Evolutionary conservation across 2,113 vertebrate genomes (phyloP), one percentile per base, ranked within the genome.

Genomic region (Chroicocephalus ridibundus): DNA sequence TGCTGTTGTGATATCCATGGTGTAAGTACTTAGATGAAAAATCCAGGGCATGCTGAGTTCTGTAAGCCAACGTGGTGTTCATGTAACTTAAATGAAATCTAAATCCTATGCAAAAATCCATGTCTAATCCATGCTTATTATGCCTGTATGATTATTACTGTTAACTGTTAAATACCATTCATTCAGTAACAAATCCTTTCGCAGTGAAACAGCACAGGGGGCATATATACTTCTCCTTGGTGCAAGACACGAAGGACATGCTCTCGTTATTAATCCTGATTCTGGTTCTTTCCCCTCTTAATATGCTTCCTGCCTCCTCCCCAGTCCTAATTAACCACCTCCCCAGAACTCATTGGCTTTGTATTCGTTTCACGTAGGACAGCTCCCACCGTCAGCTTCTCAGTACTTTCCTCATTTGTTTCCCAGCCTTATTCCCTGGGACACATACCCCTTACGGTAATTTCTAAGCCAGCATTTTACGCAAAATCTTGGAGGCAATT

Each of bases 81-180:
- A 13, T 4, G 1, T 79, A 95, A 94, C 83, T 89, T 91, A 86
- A 97, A 89, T 75, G 74, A 95, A 76, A 94, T 95, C 74, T 57
- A 95, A 94, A 88, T 97, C 94, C 94, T 84, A 55, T 78, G 47
- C 36, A 94, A 95, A 97, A 95, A 93, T 78, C 91, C 96, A 15
- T 93, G 86, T 65, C 94, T 97, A 97, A 95, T 95, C 95, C 87
- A 80, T 49, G n/a, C 88, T 84, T 87, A 96, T 92, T 95, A 87
- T 60, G 61, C 62, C 82, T 82, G 40, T 82, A 8, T 58, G 61
- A 95, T 97, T 96, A 96, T 92, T 91, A 89, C 86, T 74, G 83
- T 84, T 93, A 95, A 87, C 77, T 95, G 85, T 58, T 96, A 96
- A 95, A 88, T 84, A 90, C 66, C 32, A 27, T 80, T 85, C 83